Percentiles rank a stretch among this genome's conserved stretches.
phyloP scores from a whole-genome alignment of 2,113 vertebrate genomes.

The Psammodynastes pulverulentus region DNA sequence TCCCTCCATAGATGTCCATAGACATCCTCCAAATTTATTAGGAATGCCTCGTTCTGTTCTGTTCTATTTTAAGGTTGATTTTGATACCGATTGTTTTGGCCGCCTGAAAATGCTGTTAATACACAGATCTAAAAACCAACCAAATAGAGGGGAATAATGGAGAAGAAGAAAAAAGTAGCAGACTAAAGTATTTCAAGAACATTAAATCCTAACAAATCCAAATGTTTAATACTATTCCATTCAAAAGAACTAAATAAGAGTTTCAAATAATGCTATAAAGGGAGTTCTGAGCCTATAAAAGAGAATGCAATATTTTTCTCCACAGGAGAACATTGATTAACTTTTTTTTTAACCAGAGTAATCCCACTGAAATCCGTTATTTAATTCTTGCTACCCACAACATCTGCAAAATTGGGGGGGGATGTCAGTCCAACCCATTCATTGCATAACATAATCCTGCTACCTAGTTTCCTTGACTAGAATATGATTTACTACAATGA shows the following conservation, averaged over 20 bases:
- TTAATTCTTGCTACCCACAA: conserved; percentile 21
- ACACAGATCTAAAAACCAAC: neutral
- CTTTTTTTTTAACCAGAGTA: neutral
- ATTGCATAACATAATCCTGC: conserved; percentile 57
- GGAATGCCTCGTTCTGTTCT: neutral
- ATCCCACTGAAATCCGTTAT: neutral
- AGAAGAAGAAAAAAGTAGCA: neutral
- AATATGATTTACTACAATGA: conserved; percentile 70
- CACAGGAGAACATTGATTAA: neutral
- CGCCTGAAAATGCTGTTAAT: neutral
- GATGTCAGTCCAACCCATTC: neutral
- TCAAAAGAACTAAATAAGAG: neutral
- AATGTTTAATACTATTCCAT: neutral
- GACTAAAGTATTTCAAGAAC: neutral
- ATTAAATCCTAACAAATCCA: neutral
- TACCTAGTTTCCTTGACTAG: conserved; percentile 53
- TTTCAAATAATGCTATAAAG: neutral
- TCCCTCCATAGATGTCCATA: neutral
- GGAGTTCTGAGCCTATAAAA: neutral
- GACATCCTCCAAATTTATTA: neutral
- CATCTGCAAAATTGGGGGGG: neutral
- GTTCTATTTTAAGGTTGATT: neutral
- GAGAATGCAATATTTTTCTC: neutral
- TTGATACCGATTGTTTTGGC: neutral
- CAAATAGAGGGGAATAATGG: neutral